Conservation (phyloP, 2,113 vertebrate species). For the Calyptommatus sinebrachiatus region DNA sequence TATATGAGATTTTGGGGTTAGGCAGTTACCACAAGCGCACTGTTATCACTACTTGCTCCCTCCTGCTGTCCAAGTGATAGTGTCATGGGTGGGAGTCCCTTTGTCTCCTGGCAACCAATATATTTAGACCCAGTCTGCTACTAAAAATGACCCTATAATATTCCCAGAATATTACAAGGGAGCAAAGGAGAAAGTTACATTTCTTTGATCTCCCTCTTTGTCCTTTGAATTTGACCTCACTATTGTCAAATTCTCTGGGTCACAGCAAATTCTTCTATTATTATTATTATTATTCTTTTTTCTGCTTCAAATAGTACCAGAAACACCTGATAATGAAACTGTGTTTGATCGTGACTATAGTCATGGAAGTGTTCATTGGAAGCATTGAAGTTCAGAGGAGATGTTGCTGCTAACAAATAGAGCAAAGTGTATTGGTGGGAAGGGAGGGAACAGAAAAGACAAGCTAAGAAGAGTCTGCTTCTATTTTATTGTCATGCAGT, state of each 20-base stretch:
- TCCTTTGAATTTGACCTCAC: conserved; percentile 32
- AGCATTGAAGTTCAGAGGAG: conserved; percentile 27
- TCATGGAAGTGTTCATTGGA: conserved; percentile 32
- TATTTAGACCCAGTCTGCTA: background rate
- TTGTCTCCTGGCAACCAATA: background rate
- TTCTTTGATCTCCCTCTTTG: conserved; percentile 31
- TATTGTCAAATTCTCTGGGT: conserved; percentile 21
- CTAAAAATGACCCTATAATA: background rate
- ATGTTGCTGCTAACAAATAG: conserved; percentile 14
- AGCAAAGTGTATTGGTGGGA: background rate
- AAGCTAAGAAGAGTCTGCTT: conserved; percentile 2
- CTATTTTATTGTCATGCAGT: background rate
- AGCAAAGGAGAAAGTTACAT: conserved; percentile 1
- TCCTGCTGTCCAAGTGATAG: too few species aligned
- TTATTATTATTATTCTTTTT: background rate
- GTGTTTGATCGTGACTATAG: background rate
- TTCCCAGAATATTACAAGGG: conserved; percentile 17
- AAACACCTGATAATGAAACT: conserved; percentile 31
- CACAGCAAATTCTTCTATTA: conserved; percentile 7
- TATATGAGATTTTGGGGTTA: too few species aligned
- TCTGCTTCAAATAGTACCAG: conserved; percentile 32
- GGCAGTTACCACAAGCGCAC: too few species aligned
- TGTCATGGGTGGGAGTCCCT: background rate
- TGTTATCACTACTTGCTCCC: too few species aligned
- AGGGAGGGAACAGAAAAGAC: background rate